Conservation (phyloP, 2,888 invertebrate species). For the Calameuta pallipes region DNA sequence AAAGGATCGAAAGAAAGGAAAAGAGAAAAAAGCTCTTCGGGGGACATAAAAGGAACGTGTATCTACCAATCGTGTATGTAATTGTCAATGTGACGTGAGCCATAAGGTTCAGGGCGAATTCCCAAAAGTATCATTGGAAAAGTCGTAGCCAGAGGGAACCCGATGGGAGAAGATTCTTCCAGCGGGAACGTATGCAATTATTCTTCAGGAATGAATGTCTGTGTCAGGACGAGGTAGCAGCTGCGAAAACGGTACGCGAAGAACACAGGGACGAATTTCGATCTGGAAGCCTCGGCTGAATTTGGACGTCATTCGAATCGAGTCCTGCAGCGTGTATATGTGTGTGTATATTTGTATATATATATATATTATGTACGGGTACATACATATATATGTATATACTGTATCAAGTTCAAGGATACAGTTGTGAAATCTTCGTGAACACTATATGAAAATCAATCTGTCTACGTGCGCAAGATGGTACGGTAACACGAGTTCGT, state of each 20-base stretch:
- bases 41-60: background rate
- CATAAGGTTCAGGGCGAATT: background rate
- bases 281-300: conserved; percentile 19
- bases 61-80: background rate
- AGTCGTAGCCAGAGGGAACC: background rate
- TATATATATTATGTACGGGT: conserved; percentile 23
- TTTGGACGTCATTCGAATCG: conserved; percentile 21
- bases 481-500: background rate
- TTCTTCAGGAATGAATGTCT: conserved; percentile 3
- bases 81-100: background rate
- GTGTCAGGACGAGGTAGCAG: conserved; percentile 26
- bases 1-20: background rate
- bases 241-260: conserved; percentile 21
- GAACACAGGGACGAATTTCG: conserved; percentile 15
- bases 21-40: background rate
- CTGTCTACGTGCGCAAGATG: background rate
- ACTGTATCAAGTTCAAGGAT: background rate
- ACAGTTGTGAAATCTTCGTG: background rate
- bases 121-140: background rate
- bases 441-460: background rate
- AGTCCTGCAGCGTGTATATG: conserved; percentile 19
- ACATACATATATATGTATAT: background rate
- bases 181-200: background rate
- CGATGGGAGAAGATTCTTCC: background rate
- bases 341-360: conserved; percentile 22